A percentile compares a stretch with the other conserved stretches of the same genome.
Conservation (phyloP, 30 jellyfish, hydroid and myxozoan species). For the Morbakka virulenta region DNA sequence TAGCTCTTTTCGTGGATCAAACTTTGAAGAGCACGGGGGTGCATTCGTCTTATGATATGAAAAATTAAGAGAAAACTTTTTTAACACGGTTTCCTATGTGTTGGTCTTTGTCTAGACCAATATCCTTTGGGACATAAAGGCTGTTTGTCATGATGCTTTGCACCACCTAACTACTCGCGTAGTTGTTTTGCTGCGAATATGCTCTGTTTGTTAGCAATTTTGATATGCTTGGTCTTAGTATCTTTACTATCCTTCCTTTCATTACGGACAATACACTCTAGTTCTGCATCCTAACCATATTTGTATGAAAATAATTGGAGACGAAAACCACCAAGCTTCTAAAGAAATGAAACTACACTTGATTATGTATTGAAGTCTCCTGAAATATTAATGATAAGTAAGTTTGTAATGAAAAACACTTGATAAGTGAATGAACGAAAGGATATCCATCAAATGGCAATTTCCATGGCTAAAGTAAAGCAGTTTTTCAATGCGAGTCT, state of each 20-base stretch:
- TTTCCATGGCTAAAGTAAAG: background rate
- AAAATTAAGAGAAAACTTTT: slow-evolving; percentile 39
- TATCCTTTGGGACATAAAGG: slow-evolving; percentile 27
- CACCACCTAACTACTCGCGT: slow-evolving; percentile 30
- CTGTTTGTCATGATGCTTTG: slow-evolving; percentile 28
- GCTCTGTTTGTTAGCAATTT: slow-evolving; percentile 2
- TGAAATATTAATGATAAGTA: background rate
- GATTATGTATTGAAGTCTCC: background rate
- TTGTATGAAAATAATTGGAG: background rate
- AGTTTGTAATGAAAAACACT: background rate
- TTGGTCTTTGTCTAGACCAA: slow-evolving; percentile 3
- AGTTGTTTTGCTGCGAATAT: slow-evolving; percentile 31
- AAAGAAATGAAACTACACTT: background rate
- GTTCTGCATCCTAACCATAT: background rate
- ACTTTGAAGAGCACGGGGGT: background rate
- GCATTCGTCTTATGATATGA: background rate
- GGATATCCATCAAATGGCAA: too few relatives aligned
- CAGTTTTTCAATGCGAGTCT: background rate
- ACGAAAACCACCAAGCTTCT: background rate
- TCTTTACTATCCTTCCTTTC: slow-evolving; percentile 5
- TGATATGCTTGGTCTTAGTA: background rate
- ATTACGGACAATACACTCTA: slow-evolving; percentile 25
- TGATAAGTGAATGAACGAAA: background rate
- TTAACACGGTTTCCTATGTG: slow-evolving; percentile 33
- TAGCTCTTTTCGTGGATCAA: background rate